Conservation (phyloP, 37 sponge, comb jelly and placozoan genomes). For the Ephydatia muelleri region DNA sequence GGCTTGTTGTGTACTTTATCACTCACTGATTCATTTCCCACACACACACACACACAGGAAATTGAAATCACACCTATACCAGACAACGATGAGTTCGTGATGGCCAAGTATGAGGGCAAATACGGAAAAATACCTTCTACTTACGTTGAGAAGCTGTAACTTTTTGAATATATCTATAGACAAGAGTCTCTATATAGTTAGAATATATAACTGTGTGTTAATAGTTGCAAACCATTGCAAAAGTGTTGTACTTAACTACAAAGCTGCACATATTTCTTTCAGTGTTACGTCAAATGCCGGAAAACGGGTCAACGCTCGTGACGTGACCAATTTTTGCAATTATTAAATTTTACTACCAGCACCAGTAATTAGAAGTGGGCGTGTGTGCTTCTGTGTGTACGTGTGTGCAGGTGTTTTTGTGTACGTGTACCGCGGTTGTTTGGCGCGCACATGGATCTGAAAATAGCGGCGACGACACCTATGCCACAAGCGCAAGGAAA, state of each 20-base stretch:
- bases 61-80: constrained; percentile 47
- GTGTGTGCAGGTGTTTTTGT: not conserved
- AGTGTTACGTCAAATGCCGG: not conserved
- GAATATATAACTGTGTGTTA: not conserved
- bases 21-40: not conserved
- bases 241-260: too few relatives aligned
- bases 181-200: not conserved
- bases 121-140: constrained; percentile 61
- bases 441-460: not conserved
- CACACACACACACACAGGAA: constrained; percentile 12
- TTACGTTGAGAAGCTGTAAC: constrained; percentile 62
- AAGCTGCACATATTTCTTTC: not conserved
- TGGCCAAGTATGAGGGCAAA: constrained; percentile 46
- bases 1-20: not conserved
- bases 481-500: not conserved
- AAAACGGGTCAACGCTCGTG: too few relatives aligned
- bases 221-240: not conserved
- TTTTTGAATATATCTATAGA: not conserved
- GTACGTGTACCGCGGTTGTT: not conserved
- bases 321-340: too few relatives aligned
- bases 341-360: too few relatives aligned
- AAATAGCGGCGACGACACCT: not conserved
- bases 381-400: too few relatives aligned
- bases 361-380: not conserved
- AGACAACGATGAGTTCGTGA: constrained; percentile 51